A percentile compares a stretch with the other conserved stretches of the same genome.
These are phyloP conservation scores for Nestor notabilis DNA, from an alignment of 2,113 vertebrate genomes.

Conservation along the genomic window DNA sequence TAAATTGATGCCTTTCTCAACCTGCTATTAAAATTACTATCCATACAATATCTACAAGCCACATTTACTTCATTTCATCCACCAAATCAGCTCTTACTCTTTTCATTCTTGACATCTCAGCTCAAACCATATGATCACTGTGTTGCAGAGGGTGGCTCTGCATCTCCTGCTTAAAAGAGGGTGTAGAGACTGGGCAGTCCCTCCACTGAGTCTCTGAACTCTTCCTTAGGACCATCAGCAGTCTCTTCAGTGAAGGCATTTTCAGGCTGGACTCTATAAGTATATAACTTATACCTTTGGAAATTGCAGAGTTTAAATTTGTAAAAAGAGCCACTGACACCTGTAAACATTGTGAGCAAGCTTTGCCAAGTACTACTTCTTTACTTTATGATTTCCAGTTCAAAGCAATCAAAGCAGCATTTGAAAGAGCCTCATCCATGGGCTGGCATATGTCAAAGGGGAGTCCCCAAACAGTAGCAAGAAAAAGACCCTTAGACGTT, in stretches of 20 bases:
- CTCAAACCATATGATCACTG: neutral
- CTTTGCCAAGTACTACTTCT: neutral
- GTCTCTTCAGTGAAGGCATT: neutral
- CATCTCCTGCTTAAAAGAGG: neutral
- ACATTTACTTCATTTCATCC: neutral
- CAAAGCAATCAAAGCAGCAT: neutral
- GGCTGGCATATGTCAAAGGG: neutral
- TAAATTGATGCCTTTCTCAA: neutral
- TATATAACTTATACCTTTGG: fast-evolving
- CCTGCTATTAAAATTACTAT: neutral
- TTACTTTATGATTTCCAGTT: neutral
- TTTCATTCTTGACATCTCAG: neutral
- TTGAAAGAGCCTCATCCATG: neutral
- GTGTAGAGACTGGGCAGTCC: neutral
- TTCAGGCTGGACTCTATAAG: neutral
- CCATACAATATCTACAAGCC: neutral
- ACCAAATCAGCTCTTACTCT: neutral
- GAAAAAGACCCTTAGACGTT: neutral
- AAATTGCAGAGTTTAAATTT: neutral
- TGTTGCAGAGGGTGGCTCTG: neutral
- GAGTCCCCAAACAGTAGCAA: neutral
- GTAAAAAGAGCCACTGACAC: neutral
- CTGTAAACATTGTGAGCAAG: neutral
- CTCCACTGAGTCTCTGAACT: neutral
- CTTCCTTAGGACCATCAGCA: neutral